Evolutionary conservation across 2,113 vertebrate species (phyloP).

Genomic region (Eleginops maclovinus): DNA sequence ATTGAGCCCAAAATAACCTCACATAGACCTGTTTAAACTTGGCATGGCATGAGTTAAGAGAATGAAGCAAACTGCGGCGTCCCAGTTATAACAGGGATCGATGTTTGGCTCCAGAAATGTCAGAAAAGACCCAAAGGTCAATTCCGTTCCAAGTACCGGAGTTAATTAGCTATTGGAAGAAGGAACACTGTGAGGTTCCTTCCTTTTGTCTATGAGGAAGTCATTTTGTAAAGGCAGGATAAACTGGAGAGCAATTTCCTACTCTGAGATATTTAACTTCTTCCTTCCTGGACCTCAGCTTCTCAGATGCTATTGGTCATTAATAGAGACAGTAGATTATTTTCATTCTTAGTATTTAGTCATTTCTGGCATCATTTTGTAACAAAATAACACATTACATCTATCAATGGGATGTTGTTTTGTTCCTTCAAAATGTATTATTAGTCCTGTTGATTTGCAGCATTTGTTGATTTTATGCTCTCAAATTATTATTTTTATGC

Average conservation of each 20-base stretch:
- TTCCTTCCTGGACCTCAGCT: neutral
- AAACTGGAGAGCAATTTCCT: constrained; percentile 58
- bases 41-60: neutral
- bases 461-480: too few relatives aligned
- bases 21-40: neutral
- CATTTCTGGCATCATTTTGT: neutral
- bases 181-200: neutral
- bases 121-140: constrained; percentile 32
- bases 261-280: neutral
- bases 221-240: constrained; percentile 36
- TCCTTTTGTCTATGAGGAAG: constrained; percentile 45
- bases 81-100: constrained; percentile 13
- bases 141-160: neutral
- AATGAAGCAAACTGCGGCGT: neutral
- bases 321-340: too few relatives aligned
- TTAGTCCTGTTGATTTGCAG: neutral
- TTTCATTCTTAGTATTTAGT: neutral
- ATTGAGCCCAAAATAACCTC: neutral
- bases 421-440: neutral
- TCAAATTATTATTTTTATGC: too few relatives aligned
- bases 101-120: constrained; percentile 29
- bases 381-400: neutral
- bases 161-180: constrained; percentile 50
- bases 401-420: neutral
- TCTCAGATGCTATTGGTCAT: neutral